A percentile compares a stretch with the other conserved stretches of the same genome.
Conservation (phyloP, 2,797 vertebrate species). For the Orestias chungarensis region DNA sequence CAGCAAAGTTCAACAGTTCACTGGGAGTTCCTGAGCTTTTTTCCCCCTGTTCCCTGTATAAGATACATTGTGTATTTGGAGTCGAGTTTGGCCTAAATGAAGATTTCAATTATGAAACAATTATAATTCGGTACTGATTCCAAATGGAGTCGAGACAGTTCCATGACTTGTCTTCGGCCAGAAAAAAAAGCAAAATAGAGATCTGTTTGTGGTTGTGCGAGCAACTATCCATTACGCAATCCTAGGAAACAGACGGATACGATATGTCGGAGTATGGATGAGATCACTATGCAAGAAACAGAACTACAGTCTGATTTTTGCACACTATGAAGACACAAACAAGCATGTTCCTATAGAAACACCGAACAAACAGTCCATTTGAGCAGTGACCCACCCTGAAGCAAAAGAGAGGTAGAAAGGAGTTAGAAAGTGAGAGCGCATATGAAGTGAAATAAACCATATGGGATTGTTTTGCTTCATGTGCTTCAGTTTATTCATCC, state of each 20-base stretch:
- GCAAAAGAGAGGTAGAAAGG: slow-evolving; percentile 35
- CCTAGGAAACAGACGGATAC: slow-evolving; percentile 65
- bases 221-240: slow-evolving; percentile 67
- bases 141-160: slow-evolving; percentile 4
- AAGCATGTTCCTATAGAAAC: slow-evolving; percentile 66
- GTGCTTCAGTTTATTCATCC: slow-evolving; percentile 36
- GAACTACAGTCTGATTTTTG: slow-evolving; percentile 46
- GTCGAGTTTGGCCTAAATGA: not conserved
- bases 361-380: slow-evolving; percentile 73
- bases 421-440: slow-evolving; percentile 20
- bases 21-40: slow-evolving; percentile 42
- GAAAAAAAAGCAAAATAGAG: slow-evolving; percentile 35
- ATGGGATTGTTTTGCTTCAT: slow-evolving; percentile 17
- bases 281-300: slow-evolving; percentile 65
- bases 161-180: slow-evolving; percentile 34
- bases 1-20: slow-evolving; percentile 31
- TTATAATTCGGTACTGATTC: slow-evolving; percentile 19
- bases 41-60: not conserved
- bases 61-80: not conserved
- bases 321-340: slow-evolving; percentile 33
- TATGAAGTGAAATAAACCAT: slow-evolving; percentile 19
- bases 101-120: slow-evolving; percentile 40
- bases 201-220: not conserved
- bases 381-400: slow-evolving; percentile 54
- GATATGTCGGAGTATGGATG: slow-evolving; percentile 66